These are phyloP conservation scores for Phengaris arion DNA, from an alignment of 2,888 invertebrate genomes.

Conservation along the genomic window DNA sequence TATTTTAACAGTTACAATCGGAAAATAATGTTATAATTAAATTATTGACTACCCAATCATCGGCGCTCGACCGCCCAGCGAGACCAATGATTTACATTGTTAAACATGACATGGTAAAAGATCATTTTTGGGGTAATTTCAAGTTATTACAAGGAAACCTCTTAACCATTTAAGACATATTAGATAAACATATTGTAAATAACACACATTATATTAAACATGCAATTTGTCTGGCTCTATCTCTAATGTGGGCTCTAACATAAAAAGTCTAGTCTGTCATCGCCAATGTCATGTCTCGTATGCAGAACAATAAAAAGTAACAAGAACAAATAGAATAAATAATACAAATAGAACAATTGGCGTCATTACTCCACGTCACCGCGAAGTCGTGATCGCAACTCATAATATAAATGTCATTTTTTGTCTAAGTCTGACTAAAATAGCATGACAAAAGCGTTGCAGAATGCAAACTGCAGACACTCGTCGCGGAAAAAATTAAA, in stretches of 20 bases:
- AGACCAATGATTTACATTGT: too few relatives aligned
- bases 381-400: slow-evolving; percentile 50
- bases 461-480: slow-evolving; percentile 38
- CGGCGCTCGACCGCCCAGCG: too few relatives aligned
- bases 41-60: too few relatives aligned
- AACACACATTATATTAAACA: background rate
- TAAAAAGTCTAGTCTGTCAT: background rate
- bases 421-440: slow-evolving; percentile 47
- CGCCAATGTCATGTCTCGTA: background rate
- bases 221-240: background rate
- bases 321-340: slow-evolving; percentile 32
- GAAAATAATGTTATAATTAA: background rate
- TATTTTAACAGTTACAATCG: background rate
- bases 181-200: background rate
- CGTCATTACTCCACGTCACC: slow-evolving; percentile 57
- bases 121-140: too few relatives aligned
- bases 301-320: background rate
- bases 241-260: background rate
- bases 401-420: slow-evolving; percentile 62
- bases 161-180: background rate
- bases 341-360: slow-evolving; percentile 39
- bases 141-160: background rate
- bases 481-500: slow-evolving; percentile 1
- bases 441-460: slow-evolving; percentile 41
- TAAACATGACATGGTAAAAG: too few relatives aligned